These are phyloP conservation scores for Echinops telfairi DNA, from an alignment of 2,113 vertebrate species.

Conservation along the genomic window DNA sequence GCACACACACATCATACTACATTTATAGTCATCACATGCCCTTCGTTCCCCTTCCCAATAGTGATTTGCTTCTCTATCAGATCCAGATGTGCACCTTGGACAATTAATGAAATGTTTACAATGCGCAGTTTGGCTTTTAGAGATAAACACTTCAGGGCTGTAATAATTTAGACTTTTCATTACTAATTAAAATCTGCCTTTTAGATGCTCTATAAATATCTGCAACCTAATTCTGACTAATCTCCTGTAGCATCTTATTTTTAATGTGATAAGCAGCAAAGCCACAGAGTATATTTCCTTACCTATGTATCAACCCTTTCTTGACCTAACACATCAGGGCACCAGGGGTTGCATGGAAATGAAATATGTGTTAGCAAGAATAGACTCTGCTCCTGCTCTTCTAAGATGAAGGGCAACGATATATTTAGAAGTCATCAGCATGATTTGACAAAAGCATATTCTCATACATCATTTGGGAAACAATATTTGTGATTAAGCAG, in stretches of 20 bases:
- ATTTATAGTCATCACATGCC: neutral
- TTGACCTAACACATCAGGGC: neutral
- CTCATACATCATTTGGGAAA: neutral
- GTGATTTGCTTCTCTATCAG: neutral
- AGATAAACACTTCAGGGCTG: neutral
- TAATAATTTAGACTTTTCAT: neutral
- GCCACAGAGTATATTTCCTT: accelerated
- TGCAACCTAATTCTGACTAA: neutral
- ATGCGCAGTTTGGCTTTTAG: neutral
- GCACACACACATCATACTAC: neutral
- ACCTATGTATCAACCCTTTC: neutral
- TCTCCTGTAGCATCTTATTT: neutral
- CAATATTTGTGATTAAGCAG: conserved; percentile 48
- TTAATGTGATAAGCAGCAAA: neutral
- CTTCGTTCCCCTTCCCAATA: neutral
- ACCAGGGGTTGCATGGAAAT: neutral
- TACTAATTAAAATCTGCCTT: neutral
- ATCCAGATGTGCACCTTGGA: neutral
- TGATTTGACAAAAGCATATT: neutral
- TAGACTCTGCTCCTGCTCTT: neutral
- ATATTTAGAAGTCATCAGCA: neutral
- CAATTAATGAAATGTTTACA: neutral
- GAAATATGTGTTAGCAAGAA: neutral
- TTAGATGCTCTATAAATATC: neutral
- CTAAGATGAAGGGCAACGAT: neutral